Percentiles rank a stretch among this genome's conserved stretches.
phyloP scores from a whole-genome alignment of 2,888 invertebrate genomes.

The Fabriciana adippe region DNA sequence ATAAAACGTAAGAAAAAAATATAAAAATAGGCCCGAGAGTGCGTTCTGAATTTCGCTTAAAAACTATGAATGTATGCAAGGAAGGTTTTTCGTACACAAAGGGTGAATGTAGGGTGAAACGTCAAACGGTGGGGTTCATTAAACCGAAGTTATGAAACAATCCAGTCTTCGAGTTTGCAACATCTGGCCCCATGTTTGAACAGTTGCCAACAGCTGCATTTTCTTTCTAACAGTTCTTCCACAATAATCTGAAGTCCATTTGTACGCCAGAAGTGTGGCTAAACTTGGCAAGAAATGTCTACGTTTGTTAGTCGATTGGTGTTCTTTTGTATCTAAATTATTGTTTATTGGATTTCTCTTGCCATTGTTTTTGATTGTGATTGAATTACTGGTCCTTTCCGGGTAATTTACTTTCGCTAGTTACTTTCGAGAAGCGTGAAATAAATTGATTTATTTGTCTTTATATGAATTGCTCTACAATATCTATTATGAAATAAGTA shows the following conservation, averaged over 20 bases:
- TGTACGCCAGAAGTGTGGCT: constrained; percentile 45
- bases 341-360: background rate
- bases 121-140: constrained; percentile 40
- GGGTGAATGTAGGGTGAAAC: constrained; percentile 31
- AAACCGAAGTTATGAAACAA: constrained; percentile 43
- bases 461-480: background rate
- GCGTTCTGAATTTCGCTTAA: constrained; percentile 13
- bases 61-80: constrained; percentile 18
- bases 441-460: background rate
- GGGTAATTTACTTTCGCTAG: background rate
- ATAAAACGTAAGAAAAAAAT: background rate
- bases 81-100: constrained; percentile 13
- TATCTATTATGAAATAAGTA: no score
- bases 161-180: constrained; percentile 43
- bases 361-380: constrained; percentile 2
- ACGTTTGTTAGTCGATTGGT: constrained; percentile 13
- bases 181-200: constrained; percentile 61
- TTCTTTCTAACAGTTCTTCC: constrained; percentile 48
- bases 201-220: constrained; percentile 65
- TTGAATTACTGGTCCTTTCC: background rate
- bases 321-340: background rate
- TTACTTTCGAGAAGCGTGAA: background rate
- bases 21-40: background rate
- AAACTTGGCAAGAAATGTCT: constrained; percentile 40
- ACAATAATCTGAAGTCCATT: constrained; percentile 57